Base-by-base conservation (phyloP, 2,888 invertebrate species). In the Epinotia nisella region DNA sequence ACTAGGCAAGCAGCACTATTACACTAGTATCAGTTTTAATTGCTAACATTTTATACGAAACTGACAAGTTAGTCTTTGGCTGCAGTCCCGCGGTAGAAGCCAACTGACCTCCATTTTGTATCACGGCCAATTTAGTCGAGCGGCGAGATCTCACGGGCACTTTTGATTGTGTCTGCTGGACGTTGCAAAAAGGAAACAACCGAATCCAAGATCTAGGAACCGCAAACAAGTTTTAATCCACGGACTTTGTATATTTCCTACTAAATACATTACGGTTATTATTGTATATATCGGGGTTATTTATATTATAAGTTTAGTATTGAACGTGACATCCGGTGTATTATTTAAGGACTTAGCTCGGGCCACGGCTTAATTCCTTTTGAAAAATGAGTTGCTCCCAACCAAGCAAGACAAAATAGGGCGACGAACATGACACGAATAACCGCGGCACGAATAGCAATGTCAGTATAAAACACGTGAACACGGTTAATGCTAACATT, bases 101-200 rank as follows among this genome's bases (percentile, higher is more conserved):
- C 79, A 75, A 79, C 73, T 80, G 90, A 88, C 92, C 91, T 92
- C 89, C 83, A 85, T 85, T 83, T 80, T 79, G 78, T 76, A 81
- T 89, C 87, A 88, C 77, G 87, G 88, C 85, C 90, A 90, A 86
- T 88, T 87, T 82, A 83, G 81, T 81, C 81, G 83, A 78, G 68
- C 73, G 73, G 68, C 58, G 58, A 83, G 79, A 85, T 89, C 87
- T 85, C 87, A 85, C 86, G 83, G 81, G 79, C 80, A 77, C 76
- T 85, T 83, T 83, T 83, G 84, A 88, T 88, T 89, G 88, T 89
- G 88, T 89, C 82, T 82, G 76, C 60, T 76, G 77, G 76, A 76
- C 80, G 77, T 86, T 86, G 87, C 87, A 88, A 88, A 85, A 86
- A 88, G 17, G 51, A 64, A 70, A 55, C 60, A 39, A 61, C 60